A percentile compares a stretch with the other conserved stretches of the same genome.
phyloP scores from a whole-genome alignment of 1,140 invertebrate species.

The Bombyx mori region ASM3026992v2 NC_085114.1:8792501-8793000 shows the following conservation, averaged over 20 bases:
- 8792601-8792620: too few species aligned
- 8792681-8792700: too few species aligned
- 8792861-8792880: slow-evolving; percentile 9
- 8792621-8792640: too few species aligned
- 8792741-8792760: slow-evolving; percentile 14
- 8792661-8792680: too few species aligned
- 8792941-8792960: not conserved
- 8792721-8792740: slow-evolving; percentile 9
- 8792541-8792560: not conserved
- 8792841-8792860: slow-evolving; percentile 19
- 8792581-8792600: too few species aligned
- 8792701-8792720: not conserved
- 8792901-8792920: not conserved
- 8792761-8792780: slow-evolving; percentile 4
- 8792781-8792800: slow-evolving; percentile 21
- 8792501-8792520: too few species aligned
- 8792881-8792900: slow-evolving; percentile 1
- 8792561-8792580: too few species aligned
- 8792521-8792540: too few species aligned
- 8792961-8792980: not conserved
- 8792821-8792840: slow-evolving; percentile 24
- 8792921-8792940: not conserved
- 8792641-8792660: too few species aligned
- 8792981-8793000: too few species aligned
- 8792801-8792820: slow-evolving; percentile 15